These are phyloP conservation scores for Metridium senile DNA, from an alignment of 92 coral and sea anemone genomes.

Conservation along the genomic window DNA sequence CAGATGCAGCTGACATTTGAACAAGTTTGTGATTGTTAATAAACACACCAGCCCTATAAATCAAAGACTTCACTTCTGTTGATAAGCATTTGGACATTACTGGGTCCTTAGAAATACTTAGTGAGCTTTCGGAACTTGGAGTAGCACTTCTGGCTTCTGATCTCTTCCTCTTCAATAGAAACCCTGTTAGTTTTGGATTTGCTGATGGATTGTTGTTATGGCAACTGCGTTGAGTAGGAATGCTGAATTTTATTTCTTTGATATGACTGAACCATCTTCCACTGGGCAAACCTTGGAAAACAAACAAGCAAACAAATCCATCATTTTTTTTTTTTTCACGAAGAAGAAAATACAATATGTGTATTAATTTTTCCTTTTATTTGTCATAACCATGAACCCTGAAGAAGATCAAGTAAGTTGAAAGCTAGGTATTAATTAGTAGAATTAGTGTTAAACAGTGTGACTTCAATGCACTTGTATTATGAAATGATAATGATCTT, in stretches of 20 bases:
- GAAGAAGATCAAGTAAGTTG: too few species aligned
- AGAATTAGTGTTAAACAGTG: too few species aligned
- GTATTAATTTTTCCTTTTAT: not conserved
- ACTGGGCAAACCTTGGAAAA: not conserved
- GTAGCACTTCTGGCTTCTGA: constrained; percentile 33
- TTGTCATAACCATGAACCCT: too few species aligned
- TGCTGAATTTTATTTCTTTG: constrained; percentile 17
- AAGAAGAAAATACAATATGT: not conserved
- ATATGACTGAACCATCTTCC: constrained; percentile 25
- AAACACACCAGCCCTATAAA: constrained; percentile 42
- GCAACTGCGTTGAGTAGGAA: not conserved
- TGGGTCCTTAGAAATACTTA: constrained; percentile 4
- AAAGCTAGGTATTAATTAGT: too few species aligned
- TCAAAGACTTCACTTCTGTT: constrained; percentile 17
- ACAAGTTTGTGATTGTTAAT: constrained; percentile 36
- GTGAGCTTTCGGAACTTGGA: constrained; percentile 36
- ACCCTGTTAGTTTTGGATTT: constrained; percentile 16
- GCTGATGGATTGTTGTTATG: not conserved
- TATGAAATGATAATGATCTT: too few species aligned
- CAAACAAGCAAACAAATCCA: not conserved
- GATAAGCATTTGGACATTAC: not conserved
- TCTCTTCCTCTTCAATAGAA: constrained; percentile 36
- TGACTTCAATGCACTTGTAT: too few species aligned
- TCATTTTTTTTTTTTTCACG: too few species aligned
- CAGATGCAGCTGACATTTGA: constrained; percentile 45